Evolutionary conservation across 2,888 invertebrate species (phyloP).

Genomic region (Pharmacophagus antenor): DNA sequence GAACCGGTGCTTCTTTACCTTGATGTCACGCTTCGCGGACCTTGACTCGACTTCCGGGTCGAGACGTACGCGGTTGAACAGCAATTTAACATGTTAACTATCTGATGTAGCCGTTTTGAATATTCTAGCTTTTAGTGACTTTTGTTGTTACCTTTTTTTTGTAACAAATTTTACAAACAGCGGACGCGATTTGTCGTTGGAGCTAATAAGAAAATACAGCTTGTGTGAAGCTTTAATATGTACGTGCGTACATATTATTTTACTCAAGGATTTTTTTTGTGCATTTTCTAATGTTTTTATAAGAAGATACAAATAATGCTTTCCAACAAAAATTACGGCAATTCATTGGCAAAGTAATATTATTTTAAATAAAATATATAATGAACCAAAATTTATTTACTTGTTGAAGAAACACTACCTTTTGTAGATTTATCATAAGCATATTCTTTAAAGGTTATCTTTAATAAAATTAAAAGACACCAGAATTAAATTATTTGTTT

Average conservation of each 20-base stretch:
- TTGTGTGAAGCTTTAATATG: neutral
- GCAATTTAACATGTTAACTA: conserved; percentile 24
- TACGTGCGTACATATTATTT: neutral
- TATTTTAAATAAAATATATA: neutral
- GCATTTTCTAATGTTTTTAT: too few species aligned
- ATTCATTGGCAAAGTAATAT: neutral
- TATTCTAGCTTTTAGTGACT: conserved; percentile 14
- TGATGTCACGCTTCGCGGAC: conserved; percentile 41
- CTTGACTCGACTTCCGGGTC: conserved; percentile 40
- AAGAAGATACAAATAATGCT: too few species aligned
- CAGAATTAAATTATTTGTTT: too few species aligned
- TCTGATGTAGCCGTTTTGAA: conserved; percentile 8
- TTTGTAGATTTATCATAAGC: neutral
- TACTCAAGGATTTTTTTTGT: too few species aligned
- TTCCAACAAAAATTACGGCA: neutral
- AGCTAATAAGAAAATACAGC: neutral
- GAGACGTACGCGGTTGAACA: conserved; percentile 18
- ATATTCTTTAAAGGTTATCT: neutral
- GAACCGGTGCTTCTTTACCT: conserved; percentile 26
- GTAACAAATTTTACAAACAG: neutral
- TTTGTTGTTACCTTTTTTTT: conserved; percentile 26
- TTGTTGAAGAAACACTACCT: neutral
- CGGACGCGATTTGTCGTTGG: neutral
- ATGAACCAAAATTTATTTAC: neutral
- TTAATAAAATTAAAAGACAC: too few species aligned